Conservation (phyloP, 2,888 invertebrate species). For the Mylabris sibirica region DNA sequence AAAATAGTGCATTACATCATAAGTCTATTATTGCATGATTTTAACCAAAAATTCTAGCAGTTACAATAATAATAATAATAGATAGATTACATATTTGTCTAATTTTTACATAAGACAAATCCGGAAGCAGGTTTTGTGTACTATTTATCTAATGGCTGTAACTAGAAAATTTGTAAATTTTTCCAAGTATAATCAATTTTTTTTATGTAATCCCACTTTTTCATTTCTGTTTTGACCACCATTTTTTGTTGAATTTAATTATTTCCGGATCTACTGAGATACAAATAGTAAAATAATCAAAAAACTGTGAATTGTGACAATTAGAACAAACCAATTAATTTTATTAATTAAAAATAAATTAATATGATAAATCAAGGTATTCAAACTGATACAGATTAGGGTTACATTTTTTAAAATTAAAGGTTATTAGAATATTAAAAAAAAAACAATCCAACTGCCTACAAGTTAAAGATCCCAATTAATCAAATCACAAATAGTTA, state of each 20-base stretch:
- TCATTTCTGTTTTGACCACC: neutral
- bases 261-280: neutral
- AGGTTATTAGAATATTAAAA: neutral
- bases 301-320: no score
- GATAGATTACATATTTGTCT: neutral
- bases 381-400: neutral
- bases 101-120: conserved; percentile 2
- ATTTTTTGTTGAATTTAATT: neutral
- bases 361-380: neutral
- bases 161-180: neutral
- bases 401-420: neutral
- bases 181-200: neutral
- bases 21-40: neutral
- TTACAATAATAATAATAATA: neutral
- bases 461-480: neutral
- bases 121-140: neutral
- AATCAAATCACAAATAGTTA: neutral
- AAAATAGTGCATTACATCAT: neutral
- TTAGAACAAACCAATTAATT: neutral
- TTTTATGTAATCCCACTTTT: neutral
- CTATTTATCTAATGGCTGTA: neutral
- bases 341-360: neutral
- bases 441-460: neutral
- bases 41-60: neutral
- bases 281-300: no score